Evolutionary conservation across 2,113 vertebrate species (phyloP).

Genomic region (Phocoena phocoena): DNA sequence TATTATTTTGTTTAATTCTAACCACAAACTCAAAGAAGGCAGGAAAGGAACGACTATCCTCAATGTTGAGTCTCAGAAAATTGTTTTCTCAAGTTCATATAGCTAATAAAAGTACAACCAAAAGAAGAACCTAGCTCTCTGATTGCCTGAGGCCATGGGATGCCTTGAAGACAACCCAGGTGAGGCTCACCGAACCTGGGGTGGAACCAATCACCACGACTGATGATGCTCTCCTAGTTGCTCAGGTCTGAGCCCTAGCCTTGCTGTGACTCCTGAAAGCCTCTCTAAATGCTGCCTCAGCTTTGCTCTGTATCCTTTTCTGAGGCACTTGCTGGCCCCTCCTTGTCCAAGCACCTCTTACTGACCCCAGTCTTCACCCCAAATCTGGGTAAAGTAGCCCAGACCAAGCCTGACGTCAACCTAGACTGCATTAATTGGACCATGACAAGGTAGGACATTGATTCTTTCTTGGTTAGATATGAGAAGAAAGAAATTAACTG

Average conservation of each 20-base stretch:
- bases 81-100: not conserved
- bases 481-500: not conserved
- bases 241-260: not conserved
- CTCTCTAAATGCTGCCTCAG: not conserved
- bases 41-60: not conserved
- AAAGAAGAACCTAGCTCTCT: not conserved
- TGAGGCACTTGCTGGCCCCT: not conserved
- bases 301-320: not conserved
- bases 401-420: not conserved
- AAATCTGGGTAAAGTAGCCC: not conserved
- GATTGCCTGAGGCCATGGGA: not conserved
- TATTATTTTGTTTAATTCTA: not conserved
- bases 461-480: not conserved
- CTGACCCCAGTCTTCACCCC: too few relatives aligned
- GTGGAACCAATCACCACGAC: not conserved
- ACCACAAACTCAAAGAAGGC: not conserved
- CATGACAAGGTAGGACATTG: not conserved
- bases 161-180: not conserved
- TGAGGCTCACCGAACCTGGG: accelerated
- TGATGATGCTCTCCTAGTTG: not conserved
- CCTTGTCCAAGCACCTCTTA: not conserved
- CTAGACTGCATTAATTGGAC: not conserved
- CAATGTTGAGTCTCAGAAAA: not conserved
- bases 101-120: not conserved
- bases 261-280: not conserved